Percentiles rank a stretch among this genome's conserved stretches.
Evolutionary conservation across 2,888 invertebrate genomes (phyloP).

Genomic region (Baccha elongata): DNA sequence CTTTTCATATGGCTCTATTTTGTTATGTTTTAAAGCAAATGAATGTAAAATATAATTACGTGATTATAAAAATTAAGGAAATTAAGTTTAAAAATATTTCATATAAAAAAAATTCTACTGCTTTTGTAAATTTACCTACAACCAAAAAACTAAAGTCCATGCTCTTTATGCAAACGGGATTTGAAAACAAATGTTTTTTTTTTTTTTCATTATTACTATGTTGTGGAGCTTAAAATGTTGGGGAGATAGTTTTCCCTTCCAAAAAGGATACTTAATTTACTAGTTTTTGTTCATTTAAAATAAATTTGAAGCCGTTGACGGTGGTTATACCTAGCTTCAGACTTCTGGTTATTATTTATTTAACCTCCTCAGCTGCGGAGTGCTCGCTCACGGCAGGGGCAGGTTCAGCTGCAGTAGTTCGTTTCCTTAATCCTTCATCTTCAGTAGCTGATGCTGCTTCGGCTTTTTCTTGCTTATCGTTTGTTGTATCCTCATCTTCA

Average conservation of each 20-base stretch:
- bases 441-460: conserved; percentile 39
- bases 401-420: conserved; percentile 40
- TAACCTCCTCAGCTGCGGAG: conserved; percentile 74
- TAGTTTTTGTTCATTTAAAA: conserved; percentile 55
- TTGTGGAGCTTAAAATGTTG: conserved; percentile 36
- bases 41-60: conserved; percentile 3
- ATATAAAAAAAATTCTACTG: not conserved
- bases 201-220: conserved; percentile 18
- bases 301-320: conserved; percentile 52
- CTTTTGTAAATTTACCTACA: conserved; percentile 47
- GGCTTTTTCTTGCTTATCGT: conserved; percentile 69
- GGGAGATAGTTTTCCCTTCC: conserved; percentile 40
- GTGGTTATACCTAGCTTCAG: conserved; percentile 52
- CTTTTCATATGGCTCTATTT: conserved; percentile 3
- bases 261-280: conserved; percentile 57
- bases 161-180: conserved; percentile 8
- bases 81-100: conserved; percentile 12
- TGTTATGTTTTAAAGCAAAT: conserved; percentile 3
- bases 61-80: conserved; percentile 18
- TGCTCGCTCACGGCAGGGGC: conserved; percentile 34
- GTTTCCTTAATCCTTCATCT: conserved; percentile 75
- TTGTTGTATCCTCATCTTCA: conserved; percentile 85
- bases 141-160: conserved; percentile 39
- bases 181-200: not conserved
- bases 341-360: conserved; percentile 68